Conservation (phyloP, 1,140 invertebrate species). For the Stenopsyche tienmushanensis region DNA sequence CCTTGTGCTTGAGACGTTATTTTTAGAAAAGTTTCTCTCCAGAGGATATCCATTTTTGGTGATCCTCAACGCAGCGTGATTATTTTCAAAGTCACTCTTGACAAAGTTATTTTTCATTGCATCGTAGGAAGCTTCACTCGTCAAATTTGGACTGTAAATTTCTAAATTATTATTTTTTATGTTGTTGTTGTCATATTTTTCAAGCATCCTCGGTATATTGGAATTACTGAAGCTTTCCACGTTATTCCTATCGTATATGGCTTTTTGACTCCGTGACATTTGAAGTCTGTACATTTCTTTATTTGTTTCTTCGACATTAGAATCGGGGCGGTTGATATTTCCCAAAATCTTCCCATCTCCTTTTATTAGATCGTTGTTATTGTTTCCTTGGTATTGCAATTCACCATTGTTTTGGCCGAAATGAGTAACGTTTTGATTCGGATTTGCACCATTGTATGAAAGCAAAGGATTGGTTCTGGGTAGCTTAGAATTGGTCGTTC, state of each 20-base stretch:
- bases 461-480: slow-evolving; percentile 57
- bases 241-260: slow-evolving; percentile 51
- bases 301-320: slow-evolving; percentile 55
- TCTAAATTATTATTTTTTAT: slow-evolving; percentile 9
- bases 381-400: slow-evolving; percentile 4
- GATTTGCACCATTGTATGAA: slow-evolving; percentile 48
- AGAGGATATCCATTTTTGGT: slow-evolving; percentile 53
- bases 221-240: slow-evolving; percentile 52
- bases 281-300: slow-evolving; percentile 57
- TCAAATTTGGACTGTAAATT: not conserved
- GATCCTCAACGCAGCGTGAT: slow-evolving; percentile 22
- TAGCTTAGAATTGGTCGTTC: slow-evolving; percentile 52
- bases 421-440: slow-evolving; percentile 49
- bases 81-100: slow-evolving; percentile 26
- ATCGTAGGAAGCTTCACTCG: slow-evolving; percentile 16
- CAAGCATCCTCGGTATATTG: slow-evolving; percentile 47
- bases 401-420: slow-evolving; percentile 48
- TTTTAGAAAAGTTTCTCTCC: slow-evolving; percentile 53
- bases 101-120: slow-evolving; percentile 10
- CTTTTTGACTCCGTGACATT: slow-evolving; percentile 55
- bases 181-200: slow-evolving; percentile 34
- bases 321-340: slow-evolving; percentile 46
- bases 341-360: slow-evolving; percentile 9
- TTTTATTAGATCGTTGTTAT: slow-evolving; percentile 20
- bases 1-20: slow-evolving; percentile 51